A percentile compares a stretch with the other conserved stretches of the same genome.
Evolutionary conservation across 2,113 vertebrate species (phyloP).

Genomic region (Cyphomyrus plagiostoma): DNA sequence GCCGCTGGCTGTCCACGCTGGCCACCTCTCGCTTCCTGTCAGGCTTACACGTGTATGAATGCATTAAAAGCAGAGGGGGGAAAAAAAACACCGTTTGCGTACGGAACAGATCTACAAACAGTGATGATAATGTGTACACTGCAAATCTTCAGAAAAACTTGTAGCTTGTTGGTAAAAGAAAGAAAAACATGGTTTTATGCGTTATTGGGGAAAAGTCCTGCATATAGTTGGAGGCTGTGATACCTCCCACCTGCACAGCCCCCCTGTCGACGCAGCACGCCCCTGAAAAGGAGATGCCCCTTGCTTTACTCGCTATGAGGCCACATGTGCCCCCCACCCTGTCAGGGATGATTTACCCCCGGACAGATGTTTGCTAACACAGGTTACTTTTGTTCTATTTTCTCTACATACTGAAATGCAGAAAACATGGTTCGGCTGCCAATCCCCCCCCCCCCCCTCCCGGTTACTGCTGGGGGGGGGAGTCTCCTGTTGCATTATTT

Average conservation of each 20-base stretch:
- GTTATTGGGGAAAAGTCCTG: not conserved
- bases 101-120: not conserved
- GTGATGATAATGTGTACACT: not conserved
- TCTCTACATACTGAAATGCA: slow-evolving; percentile 44
- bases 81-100: not conserved
- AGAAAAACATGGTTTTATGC: not conserved
- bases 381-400: slow-evolving; percentile 50
- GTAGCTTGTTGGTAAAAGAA: not conserved
- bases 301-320: slow-evolving; percentile 46
- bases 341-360: slow-evolving; percentile 60
- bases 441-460: not conserved
- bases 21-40: not conserved
- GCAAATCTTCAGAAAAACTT: not conserved
- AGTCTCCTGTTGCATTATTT: not conserved
- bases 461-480: slow-evolving; percentile 4
- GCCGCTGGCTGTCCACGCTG: not conserved
- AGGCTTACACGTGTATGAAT: not conserved
- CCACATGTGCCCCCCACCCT: slow-evolving; percentile 40
- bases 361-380: slow-evolving; percentile 55
- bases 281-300: slow-evolving; percentile 43
- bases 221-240: not conserved
- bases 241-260: slow-evolving; percentile 24
- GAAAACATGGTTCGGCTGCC: not conserved
- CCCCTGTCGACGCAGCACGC: slow-evolving; percentile 33
- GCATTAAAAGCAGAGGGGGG: not conserved